phyloP scores from a whole-genome alignment of 2,888 invertebrate species.

The Plusia festucae region DNA sequence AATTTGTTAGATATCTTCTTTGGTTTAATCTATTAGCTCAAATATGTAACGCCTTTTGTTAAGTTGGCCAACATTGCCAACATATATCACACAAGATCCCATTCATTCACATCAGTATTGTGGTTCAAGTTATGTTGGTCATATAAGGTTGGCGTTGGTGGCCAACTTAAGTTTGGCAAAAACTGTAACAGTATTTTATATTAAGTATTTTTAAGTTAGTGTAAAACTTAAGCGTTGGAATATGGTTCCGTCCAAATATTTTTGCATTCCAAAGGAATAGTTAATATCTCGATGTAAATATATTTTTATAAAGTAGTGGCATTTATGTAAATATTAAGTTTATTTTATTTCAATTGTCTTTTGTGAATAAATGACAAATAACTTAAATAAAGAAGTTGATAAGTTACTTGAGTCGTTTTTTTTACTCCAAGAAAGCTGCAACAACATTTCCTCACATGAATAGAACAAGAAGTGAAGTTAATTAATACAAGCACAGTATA shows the following conservation, averaged over 20 bases:
- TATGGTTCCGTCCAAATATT: slow-evolving; percentile 84
- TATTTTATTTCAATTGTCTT: slow-evolving; percentile 38
- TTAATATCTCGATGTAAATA: slow-evolving; percentile 58
- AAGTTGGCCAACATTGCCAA: slow-evolving; percentile 12
- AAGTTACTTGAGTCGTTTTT: slow-evolving; percentile 36
- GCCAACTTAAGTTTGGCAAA: slow-evolving; percentile 12
- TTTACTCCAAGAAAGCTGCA: too few relatives aligned
- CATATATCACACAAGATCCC: neutral
- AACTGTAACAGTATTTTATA: slow-evolving; percentile 65
- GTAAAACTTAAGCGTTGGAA: slow-evolving; percentile 61
- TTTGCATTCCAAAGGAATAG: slow-evolving; percentile 87
- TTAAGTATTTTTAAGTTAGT: slow-evolving; percentile 46
- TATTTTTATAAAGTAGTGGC: slow-evolving; percentile 40
- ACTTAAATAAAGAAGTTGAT: slow-evolving; percentile 52
- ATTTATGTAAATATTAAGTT: slow-evolving; percentile 60
- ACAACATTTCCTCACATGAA: too few relatives aligned
- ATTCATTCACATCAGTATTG: neutral
- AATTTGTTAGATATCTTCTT: slow-evolving; percentile 37
- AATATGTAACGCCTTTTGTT: slow-evolving; percentile 30
- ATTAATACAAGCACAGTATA: too few relatives aligned
- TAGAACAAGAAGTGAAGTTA: too few relatives aligned
- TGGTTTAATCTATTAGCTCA: slow-evolving; percentile 49
- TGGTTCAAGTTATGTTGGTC: neutral
- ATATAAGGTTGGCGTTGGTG: neutral
- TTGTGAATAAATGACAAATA: slow-evolving; percentile 30